Conservation (phyloP, 2,888 invertebrate species). For the Andrena flavipes region DNA sequence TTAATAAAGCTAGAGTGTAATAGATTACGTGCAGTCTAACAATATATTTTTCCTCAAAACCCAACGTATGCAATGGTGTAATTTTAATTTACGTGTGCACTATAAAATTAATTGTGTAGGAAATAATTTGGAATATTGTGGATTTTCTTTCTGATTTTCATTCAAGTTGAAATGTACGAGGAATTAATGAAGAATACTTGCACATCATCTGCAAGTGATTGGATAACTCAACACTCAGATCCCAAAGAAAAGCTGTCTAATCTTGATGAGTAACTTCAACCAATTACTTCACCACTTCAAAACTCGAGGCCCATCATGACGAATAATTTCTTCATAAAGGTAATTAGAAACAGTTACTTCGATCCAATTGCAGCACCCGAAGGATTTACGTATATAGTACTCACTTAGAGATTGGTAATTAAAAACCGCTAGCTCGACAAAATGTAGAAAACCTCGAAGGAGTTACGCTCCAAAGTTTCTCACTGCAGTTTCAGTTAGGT, state of each 20-base stretch:
- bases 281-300: neutral
- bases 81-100: too few species aligned
- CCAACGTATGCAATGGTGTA: too few species aligned
- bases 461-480: too few species aligned
- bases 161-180: too few species aligned
- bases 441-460: neutral
- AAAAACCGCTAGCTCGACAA: neutral
- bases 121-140: too few species aligned
- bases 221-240: neutral
- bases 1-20: too few species aligned
- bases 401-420: neutral
- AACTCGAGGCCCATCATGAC: neutral
- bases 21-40: too few species aligned
- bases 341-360: constrained; percentile 1
- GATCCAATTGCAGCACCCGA: neutral
- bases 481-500: neutral
- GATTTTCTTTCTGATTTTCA: too few species aligned
- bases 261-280: neutral
- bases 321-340: neutral
- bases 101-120: too few species aligned
- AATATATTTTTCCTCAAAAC: too few species aligned
- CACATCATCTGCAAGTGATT: too few species aligned
- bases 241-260: neutral
- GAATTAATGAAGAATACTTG: too few species aligned
- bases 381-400: neutral